phyloP scores from a whole-genome alignment of 2,888 invertebrate genomes.

The Hymenopus coronatus region DNA sequence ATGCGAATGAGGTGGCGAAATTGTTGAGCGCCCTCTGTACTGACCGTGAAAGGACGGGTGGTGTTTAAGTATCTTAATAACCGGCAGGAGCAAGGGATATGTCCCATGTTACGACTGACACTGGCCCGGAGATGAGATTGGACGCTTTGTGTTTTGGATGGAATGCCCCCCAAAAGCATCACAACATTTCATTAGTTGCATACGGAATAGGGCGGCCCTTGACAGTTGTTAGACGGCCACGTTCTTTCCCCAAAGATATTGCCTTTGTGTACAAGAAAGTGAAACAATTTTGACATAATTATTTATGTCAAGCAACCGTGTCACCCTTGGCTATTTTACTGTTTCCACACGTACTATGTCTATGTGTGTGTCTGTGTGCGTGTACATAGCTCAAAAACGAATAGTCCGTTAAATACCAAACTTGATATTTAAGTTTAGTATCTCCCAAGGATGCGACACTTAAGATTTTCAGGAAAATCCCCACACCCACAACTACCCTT shows the following conservation, averaged over 20 bases:
- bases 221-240: not conserved
- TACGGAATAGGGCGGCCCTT: not conserved
- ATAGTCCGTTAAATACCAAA: too few relatives aligned
- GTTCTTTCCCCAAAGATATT: not conserved
- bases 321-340: too few relatives aligned
- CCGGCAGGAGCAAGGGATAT: not conserved
- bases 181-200: constrained; percentile 2
- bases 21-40: not conserved
- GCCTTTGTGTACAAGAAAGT: not conserved
- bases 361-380: too few relatives aligned
- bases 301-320: too few relatives aligned
- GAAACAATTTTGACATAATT: not conserved
- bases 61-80: not conserved
- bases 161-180: not conserved
- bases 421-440: too few relatives aligned
- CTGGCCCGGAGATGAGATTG: not conserved
- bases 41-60: not conserved
- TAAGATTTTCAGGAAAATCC: too few relatives aligned
- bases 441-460: too few relatives aligned
- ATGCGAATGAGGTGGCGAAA: not conserved
- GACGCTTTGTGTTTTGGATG: not conserved
- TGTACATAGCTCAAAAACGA: too few relatives aligned
- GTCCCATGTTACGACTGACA: not conserved
- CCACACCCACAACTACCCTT: too few relatives aligned
- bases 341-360: too few relatives aligned